These are phyloP conservation scores for Netelia melanura DNA, from an alignment of 2,888 invertebrate species.

Conservation along the genomic window DNA sequence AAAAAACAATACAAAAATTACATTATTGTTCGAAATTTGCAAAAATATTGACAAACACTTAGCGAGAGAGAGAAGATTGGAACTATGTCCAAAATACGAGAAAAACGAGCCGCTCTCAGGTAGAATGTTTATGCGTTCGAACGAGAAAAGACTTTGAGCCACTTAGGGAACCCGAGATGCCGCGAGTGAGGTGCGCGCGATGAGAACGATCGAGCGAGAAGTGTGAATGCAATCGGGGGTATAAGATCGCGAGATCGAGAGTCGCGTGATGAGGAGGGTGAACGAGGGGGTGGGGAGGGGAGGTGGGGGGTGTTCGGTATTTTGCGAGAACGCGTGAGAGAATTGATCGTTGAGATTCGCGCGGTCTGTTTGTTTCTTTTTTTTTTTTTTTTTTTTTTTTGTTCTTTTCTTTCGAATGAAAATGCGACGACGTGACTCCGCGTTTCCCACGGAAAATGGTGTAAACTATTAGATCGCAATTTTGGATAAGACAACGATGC, in stretches of 20 bases:
- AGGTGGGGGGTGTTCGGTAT: slow-evolving; percentile 18
- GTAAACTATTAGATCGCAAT: no score
- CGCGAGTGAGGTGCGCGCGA: slow-evolving; percentile 18
- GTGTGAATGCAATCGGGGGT: slow-evolving; percentile 66
- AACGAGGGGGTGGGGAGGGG: not conserved
- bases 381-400: not conserved
- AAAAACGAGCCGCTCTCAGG: no score
- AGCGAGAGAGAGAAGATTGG: no score
- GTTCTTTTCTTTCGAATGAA: not conserved
- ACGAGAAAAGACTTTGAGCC: slow-evolving; percentile 11
- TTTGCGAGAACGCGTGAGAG: slow-evolving; percentile 56
- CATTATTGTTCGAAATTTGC: no score
- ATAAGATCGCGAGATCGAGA: slow-evolving; percentile 49
- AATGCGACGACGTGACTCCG: not conserved
- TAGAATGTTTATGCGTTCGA: not conserved
- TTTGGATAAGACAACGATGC: no score
- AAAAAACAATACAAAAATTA: no score
- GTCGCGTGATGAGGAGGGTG: not conserved
- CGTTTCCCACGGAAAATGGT: not conserved
- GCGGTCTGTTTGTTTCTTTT: not conserved
- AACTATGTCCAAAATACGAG: no score
- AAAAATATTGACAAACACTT: no score
- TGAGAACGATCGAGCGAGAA: slow-evolving; percentile 52
- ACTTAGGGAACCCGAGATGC: slow-evolving; percentile 31
- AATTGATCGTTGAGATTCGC: slow-evolving; percentile 46